Evolutionary conservation across 1,140 invertebrate genomes (phyloP).

Genomic region (Marisa cornuarietis): DNA sequence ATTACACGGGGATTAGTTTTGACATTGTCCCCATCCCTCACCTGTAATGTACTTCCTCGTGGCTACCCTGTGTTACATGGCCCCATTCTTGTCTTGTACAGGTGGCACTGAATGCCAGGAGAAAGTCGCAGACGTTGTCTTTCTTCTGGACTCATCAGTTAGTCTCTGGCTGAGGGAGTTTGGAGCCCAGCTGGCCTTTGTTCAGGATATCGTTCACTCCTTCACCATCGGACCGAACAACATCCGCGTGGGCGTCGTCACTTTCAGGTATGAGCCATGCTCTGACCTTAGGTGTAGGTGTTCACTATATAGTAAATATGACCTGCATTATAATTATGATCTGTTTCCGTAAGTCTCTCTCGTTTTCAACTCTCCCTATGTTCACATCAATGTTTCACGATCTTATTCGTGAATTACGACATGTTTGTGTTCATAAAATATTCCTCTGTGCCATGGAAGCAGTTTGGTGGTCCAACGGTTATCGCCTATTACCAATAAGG

Average conservation of each 20-base stretch:
- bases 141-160: slow-evolving; percentile 47
- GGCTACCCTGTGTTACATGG: background rate
- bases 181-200: slow-evolving; percentile 38
- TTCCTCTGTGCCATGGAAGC: too few species aligned
- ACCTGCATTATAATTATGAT: too few species aligned
- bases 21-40: background rate
- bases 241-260: slow-evolving; percentile 40
- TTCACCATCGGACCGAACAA: slow-evolving; percentile 39
- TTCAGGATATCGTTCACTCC: slow-evolving; percentile 34
- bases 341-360: too few species aligned
- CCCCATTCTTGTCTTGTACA: background rate
- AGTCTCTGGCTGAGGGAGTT: slow-evolving; percentile 46
- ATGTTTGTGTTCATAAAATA: too few species aligned
- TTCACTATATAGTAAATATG: too few species aligned
- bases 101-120: slow-evolving; percentile 33
- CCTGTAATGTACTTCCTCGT: background rate
- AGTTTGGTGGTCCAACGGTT: too few species aligned
- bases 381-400: too few species aligned
- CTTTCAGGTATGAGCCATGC: slow-evolving; percentile 15
- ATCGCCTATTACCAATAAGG: too few species aligned
- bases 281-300: too few species aligned
- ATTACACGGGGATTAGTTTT: background rate
- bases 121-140: slow-evolving; percentile 50
- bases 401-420: too few species aligned
- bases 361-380: too few species aligned